Evolutionary conservation across 37 sponge, comb jelly and placozoan genomes (phyloP).

Genomic region (Theonella swinhoei): DNA sequence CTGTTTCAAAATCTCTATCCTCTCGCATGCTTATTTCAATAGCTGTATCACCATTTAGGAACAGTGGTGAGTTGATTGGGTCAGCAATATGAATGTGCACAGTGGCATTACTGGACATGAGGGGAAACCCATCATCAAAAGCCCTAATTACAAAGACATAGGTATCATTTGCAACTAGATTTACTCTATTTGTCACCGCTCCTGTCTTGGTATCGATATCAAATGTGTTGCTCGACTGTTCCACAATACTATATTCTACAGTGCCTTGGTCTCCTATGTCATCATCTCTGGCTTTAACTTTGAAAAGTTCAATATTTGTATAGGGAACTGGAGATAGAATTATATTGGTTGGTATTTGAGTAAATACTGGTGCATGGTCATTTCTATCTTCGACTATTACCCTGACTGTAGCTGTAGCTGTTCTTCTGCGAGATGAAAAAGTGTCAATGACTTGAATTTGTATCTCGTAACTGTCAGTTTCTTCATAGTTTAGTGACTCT

Average conservation of each 20-base stretch:
- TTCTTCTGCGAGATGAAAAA: constrained; percentile 8
- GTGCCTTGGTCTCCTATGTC: constrained; percentile 42
- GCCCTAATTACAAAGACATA: constrained; percentile 27
- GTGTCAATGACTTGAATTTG: constrained; percentile 52
- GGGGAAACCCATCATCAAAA: constrained; percentile 33
- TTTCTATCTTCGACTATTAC: constrained; percentile 43
- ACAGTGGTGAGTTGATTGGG: not conserved
- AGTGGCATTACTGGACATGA: not conserved
- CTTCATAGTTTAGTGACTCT: constrained; percentile 57
- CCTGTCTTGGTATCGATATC: constrained; percentile 48
- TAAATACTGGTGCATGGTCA: constrained; percentile 53
- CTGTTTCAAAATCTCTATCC: not conserved
- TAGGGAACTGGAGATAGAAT: constrained; percentile 36
- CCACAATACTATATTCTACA: constrained; percentile 3
- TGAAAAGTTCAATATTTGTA: constrained; percentile 24
- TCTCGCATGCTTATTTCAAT: not conserved
- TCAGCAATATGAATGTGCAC: constrained; percentile 9
- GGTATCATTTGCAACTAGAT: not conserved
- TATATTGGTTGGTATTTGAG: not conserved
- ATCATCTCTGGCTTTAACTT: constrained; percentile 51
- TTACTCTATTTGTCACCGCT: constrained; percentile 41
- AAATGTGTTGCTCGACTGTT: constrained; percentile 12
- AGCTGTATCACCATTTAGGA: not conserved
- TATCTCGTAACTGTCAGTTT: constrained; percentile 15
- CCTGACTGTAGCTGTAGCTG: constrained; percentile 23